Conservation (phyloP, 2,797 vertebrate species). For the Eidolon dupreanum region DNA sequence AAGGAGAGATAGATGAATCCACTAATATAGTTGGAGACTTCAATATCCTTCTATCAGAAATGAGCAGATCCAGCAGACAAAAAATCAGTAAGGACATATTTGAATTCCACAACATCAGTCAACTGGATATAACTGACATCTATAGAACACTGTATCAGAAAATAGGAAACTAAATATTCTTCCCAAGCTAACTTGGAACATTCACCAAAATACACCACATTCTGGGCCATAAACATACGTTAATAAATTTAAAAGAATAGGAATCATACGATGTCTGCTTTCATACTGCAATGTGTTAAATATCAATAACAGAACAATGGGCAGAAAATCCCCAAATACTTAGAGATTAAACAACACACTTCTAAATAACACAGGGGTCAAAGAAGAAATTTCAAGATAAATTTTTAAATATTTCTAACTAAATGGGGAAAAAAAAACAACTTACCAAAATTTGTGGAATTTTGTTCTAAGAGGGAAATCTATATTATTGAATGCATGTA, state of each 20-base stretch:
- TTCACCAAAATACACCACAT: background rate
- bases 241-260: background rate
- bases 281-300: background rate
- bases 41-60: background rate
- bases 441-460: background rate
- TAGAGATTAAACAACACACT: background rate
- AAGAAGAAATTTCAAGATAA: background rate
- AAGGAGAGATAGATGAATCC: background rate
- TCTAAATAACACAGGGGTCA: background rate
- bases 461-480: background rate
- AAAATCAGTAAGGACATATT: background rate
- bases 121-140: background rate
- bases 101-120: background rate
- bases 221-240: background rate
- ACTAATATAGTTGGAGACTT: background rate
- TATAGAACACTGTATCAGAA: background rate
- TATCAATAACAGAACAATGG: background rate
- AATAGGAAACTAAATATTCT: background rate
- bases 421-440: background rate
- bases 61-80: background rate
- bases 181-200: background rate
- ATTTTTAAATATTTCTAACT: background rate
- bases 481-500: background rate
- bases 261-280: background rate
- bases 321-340: background rate